Conservation (phyloP, 2,797 vertebrate genomes). For the Sebastes umbrosus region DNA sequence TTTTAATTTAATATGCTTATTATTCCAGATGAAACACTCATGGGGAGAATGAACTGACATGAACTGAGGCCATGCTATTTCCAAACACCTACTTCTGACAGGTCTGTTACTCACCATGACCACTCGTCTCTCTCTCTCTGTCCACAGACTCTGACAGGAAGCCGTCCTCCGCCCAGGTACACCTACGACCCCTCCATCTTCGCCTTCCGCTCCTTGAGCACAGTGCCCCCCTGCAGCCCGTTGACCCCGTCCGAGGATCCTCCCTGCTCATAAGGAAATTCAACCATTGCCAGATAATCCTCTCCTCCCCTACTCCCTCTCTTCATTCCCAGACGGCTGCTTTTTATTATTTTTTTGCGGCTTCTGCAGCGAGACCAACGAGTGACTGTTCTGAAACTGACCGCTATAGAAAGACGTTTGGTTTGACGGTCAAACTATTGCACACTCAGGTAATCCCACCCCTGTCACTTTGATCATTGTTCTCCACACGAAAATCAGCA, state of each 20-base stretch:
- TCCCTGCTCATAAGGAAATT: conserved; percentile 76
- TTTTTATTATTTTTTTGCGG: conserved; percentile 19
- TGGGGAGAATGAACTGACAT: no score
- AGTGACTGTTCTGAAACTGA: conserved; percentile 46
- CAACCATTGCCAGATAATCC: conserved; percentile 5
- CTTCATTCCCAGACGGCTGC: conserved; percentile 36
- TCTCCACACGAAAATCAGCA: conserved; percentile 10
- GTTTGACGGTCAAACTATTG: conserved; percentile 54
- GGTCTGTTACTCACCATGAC: no score
- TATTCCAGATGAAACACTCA: no score
- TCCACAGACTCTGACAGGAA: conserved; percentile 83
- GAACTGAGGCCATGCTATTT: no score
- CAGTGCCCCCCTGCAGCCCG: conserved; percentile 87
- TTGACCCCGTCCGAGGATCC: conserved; percentile 88
- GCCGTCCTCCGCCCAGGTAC: conserved; percentile 84
- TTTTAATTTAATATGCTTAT: no score
- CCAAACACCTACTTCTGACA: no score
- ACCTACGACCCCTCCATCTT: conserved; percentile 91
- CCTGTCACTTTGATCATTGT: conserved; percentile 46
- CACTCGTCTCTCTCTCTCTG: background rate
- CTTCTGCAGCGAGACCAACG: conserved; percentile 48
- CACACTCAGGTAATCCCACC: conserved; percentile 77
- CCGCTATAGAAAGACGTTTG: conserved; percentile 29
- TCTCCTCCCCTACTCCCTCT: background rate
- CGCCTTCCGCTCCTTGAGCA: conserved; percentile 91